Percentiles rank a stretch among this genome's conserved stretches.
Conservation (phyloP, 1,140 invertebrate genomes). For the Temnothorax nylanderi region DNA sequence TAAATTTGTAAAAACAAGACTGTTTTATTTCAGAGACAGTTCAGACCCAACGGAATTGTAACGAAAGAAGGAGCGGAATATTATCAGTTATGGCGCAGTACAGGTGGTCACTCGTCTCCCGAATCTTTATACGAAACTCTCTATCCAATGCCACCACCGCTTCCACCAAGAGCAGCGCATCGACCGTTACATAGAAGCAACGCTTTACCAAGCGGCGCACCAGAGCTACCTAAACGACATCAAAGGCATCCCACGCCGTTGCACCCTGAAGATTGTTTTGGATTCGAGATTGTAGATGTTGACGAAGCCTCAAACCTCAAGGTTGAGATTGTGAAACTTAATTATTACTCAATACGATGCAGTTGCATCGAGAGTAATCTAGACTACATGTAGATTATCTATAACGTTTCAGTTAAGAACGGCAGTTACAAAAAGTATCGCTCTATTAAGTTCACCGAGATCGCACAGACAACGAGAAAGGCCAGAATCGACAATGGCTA, state of each 20-base stretch:
- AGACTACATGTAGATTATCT: constrained; percentile 3
- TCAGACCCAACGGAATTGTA: constrained; percentile 72
- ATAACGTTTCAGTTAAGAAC: constrained; percentile 77
- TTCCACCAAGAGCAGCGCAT: constrained; percentile 86
- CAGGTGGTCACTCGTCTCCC: constrained; percentile 78
- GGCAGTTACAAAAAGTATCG: constrained; percentile 83
- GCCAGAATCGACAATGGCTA: constrained; percentile 75
- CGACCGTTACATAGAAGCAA: constrained; percentile 88
- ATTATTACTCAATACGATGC: background rate
- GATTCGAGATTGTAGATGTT: constrained; percentile 92
- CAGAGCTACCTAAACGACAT: constrained; percentile 84
- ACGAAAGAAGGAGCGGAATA: constrained; percentile 81
- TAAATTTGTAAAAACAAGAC: constrained; percentile 65
- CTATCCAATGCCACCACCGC: constrained; percentile 84
- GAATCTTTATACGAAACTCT: constrained; percentile 79
- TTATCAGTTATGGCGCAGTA: constrained; percentile 84
- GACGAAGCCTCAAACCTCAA: constrained; percentile 87
- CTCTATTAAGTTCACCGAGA: constrained; percentile 81
- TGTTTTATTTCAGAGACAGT: constrained; percentile 72
- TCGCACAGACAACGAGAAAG: constrained; percentile 79
- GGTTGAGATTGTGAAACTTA: constrained; percentile 54
- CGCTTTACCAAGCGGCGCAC: constrained; percentile 84
- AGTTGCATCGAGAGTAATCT: background rate
- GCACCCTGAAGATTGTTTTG: constrained; percentile 90
- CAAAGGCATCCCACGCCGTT: constrained; percentile 83